Conservation (phyloP, 2,113 vertebrate species). For the Anser cygnoides region DNA sequence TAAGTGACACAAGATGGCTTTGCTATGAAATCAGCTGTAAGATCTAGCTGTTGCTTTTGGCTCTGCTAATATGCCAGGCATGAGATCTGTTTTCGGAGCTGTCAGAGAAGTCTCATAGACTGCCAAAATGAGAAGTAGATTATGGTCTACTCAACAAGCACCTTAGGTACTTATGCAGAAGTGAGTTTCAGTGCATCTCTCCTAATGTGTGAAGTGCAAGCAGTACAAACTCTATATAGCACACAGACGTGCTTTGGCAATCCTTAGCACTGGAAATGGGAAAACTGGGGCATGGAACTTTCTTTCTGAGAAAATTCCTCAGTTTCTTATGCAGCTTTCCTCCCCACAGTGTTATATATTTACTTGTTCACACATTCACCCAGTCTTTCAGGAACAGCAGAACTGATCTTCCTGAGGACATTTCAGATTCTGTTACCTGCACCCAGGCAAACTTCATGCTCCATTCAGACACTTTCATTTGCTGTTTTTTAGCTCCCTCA, state of each 20-base stretch:
- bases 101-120: constrained; percentile 8
- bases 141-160: not conserved
- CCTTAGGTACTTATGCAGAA: constrained; percentile 1
- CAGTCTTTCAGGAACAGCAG: not conserved
- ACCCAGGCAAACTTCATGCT: not conserved
- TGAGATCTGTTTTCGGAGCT: constrained; percentile 39
- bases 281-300: constrained; percentile 41
- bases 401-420: not conserved
- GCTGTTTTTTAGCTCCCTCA: not conserved
- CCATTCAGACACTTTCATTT: not conserved
- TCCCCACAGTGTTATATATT: not conserved
- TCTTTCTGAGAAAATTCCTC: not conserved
- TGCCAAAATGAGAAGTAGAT: constrained; percentile 27
- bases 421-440: not conserved
- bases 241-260: constrained; percentile 11
- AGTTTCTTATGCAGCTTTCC: not conserved
- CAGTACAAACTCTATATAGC: not conserved
- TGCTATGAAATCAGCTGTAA: not conserved
- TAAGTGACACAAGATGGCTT: not conserved
- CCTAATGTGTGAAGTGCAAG: constrained; percentile 10
- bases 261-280: accelerated
- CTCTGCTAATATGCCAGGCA: not conserved
- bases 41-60: not conserved
- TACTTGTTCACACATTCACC: not conserved
- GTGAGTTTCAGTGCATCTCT: not conserved